Base-by-base conservation (phyloP, 2,113 vertebrate species). In the Struthidea cinerea region DNA sequence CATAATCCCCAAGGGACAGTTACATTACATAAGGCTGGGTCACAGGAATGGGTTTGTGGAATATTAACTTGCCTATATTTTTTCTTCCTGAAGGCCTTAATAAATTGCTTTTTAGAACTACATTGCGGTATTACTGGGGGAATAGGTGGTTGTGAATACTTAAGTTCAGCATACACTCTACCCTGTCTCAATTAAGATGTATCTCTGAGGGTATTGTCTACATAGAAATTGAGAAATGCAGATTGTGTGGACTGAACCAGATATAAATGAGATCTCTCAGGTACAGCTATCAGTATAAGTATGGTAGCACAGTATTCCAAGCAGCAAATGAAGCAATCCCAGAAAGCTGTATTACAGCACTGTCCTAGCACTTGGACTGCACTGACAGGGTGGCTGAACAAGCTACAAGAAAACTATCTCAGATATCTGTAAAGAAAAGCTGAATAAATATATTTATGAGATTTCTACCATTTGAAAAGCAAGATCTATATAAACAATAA, bases 101-200 rank as follows among this genome's bases (percentile, higher is more conserved):
- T 89, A 90, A 93, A 88, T 85, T 91, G 10, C 4, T 49, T 84
- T 84, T 68, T 60, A 57, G 57, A 65, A 15, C 20, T 73, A 71
- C 28, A 41, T 27, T 50, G 5, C 19, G 71, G 9, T 85, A 41
- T 50, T 71, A 44, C 41, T 69, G n/a, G 18, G 44, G 41, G 22
- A 88, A 83, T 85, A 87, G 19, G n/a, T 87, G 56, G 10, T 19
- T 94, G 30, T 84, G 63, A 91, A 81, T 87, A 70, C 28, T 60
- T 71, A 69, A 91, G 19, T 73, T 75, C 46, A 73, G 53, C 22
- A 39, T 46, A 57, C 18, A 65, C 11, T 49, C 14, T 89, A 73
- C 56, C 41, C 18, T 73, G 16, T 9, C 67, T 76, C 71, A 79
- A 91, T 83, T 69, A 87, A 89, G 56, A 42, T 78, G n/a, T 30